Conservation (phyloP, 2,797 vertebrate species). For the Tarsius wallacei region DNA sequence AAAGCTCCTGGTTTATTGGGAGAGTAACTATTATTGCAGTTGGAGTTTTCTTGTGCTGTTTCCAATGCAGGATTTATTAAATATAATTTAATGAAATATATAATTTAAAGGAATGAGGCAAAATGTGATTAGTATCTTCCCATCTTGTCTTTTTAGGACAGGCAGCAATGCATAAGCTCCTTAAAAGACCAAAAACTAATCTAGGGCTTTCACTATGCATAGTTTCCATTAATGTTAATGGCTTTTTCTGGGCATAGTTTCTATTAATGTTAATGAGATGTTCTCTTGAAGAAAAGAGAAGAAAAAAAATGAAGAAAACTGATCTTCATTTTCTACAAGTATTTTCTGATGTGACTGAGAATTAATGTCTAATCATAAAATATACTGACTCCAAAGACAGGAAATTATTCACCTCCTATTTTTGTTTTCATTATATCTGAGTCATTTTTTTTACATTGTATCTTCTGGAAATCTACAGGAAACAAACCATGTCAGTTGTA, state of each 20-base stretch:
- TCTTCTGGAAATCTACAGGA: constrained; percentile 39
- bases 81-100: constrained; percentile 85
- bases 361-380: constrained; percentile 57
- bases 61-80: constrained; percentile 86
- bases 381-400: constrained; percentile 48
- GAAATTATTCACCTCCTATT: constrained; percentile 57
- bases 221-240: constrained; percentile 84
- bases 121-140: constrained; percentile 80
- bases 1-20: constrained; percentile 76
- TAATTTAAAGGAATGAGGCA: constrained; percentile 86
- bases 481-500: constrained; percentile 7
- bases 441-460: not conserved
- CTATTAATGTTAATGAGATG: constrained; percentile 85
- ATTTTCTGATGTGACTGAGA: constrained; percentile 41
- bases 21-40: constrained; percentile 86
- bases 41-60: constrained; percentile 79
- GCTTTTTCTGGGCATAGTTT: constrained; percentile 79
- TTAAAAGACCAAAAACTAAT: constrained; percentile 71
- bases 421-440: constrained; percentile 57
- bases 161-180: constrained; percentile 65
- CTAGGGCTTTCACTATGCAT: constrained; percentile 75
- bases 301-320: constrained; percentile 50
- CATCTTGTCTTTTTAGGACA: constrained; percentile 65
- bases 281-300: constrained; percentile 67
- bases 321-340: constrained; percentile 73